Conservation (phyloP, 2,113 vertebrate genomes). For the Eptesicus fuscus region DNA sequence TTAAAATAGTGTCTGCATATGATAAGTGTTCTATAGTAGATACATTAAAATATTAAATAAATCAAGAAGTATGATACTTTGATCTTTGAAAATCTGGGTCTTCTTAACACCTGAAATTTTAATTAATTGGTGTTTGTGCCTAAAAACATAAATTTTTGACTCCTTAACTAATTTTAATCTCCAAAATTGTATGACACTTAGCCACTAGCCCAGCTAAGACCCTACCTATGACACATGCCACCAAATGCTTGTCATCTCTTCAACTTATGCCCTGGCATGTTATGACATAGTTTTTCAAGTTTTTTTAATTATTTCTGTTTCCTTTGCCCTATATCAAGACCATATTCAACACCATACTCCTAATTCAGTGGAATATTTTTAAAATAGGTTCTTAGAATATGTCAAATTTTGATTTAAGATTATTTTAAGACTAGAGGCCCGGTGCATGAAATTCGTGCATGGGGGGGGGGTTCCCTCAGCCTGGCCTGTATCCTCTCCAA, state of each 20-base stretch:
- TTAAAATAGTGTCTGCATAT: neutral
- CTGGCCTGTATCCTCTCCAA: no score
- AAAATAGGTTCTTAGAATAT: neutral
- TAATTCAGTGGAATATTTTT: conserved; percentile 14
- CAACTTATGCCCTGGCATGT: neutral
- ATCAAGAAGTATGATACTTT: neutral
- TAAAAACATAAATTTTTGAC: neutral
- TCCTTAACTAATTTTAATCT: neutral
- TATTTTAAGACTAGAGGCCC: neutral
- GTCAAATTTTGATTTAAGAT: neutral
- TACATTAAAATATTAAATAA: neutral
- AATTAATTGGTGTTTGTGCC: neutral
- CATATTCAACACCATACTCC: neutral
- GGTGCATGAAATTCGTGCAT: no score
- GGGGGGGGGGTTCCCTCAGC: no score
- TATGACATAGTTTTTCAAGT: neutral
- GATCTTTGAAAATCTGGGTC: neutral
- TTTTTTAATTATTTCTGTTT: neutral
- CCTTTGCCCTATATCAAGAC: neutral
- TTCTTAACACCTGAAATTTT: neutral
- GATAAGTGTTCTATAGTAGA: neutral
- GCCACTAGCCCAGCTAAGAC: neutral
- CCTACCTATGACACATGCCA: neutral
- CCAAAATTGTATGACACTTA: neutral
- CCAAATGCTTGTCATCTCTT: neutral